Evolutionary conservation across 2,888 invertebrate genomes (phyloP).

Genomic region (Beris chalybata): DNA sequence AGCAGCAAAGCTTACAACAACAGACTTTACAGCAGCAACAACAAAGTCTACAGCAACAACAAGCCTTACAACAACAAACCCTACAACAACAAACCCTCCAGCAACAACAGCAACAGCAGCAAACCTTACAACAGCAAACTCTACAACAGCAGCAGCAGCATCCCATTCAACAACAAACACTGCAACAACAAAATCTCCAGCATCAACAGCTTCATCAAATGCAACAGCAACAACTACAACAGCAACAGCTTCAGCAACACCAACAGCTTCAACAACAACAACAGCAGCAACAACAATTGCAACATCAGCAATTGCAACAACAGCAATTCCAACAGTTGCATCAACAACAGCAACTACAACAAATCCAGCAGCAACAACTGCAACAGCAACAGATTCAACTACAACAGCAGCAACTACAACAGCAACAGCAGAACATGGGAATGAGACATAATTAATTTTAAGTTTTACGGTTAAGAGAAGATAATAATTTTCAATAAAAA

Average conservation of each 20-base stretch:
- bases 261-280: slow-evolving; percentile 45
- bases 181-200: slow-evolving; percentile 34
- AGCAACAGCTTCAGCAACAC: slow-evolving; percentile 50
- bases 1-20: background rate
- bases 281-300: slow-evolving; percentile 45
- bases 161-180: slow-evolving; percentile 16
- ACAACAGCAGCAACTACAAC: slow-evolving; percentile 14
- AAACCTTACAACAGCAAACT: slow-evolving; percentile 37
- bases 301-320: slow-evolving; percentile 45
- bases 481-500: no score
- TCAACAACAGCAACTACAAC: slow-evolving; percentile 37
- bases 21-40: slow-evolving; percentile 35
- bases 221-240: slow-evolving; percentile 41
- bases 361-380: slow-evolving; percentile 22
- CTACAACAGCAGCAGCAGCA: slow-evolving; percentile 35
- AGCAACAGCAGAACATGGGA: slow-evolving; percentile 12
- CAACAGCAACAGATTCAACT: slow-evolving; percentile 35
- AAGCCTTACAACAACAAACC: slow-evolving; percentile 40
- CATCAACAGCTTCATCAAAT: slow-evolving; percentile 39
- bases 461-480: background rate
- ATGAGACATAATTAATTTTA: slow-evolving; percentile 50
- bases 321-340: slow-evolving; percentile 38
- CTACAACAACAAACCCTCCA: slow-evolving; percentile 43
- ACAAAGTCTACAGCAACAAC: slow-evolving; percentile 27
- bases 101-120: slow-evolving; percentile 35